phyloP scores from a whole-genome alignment of 2,797 vertebrate genomes.

The Chaetodon trifasciatus region DNA sequence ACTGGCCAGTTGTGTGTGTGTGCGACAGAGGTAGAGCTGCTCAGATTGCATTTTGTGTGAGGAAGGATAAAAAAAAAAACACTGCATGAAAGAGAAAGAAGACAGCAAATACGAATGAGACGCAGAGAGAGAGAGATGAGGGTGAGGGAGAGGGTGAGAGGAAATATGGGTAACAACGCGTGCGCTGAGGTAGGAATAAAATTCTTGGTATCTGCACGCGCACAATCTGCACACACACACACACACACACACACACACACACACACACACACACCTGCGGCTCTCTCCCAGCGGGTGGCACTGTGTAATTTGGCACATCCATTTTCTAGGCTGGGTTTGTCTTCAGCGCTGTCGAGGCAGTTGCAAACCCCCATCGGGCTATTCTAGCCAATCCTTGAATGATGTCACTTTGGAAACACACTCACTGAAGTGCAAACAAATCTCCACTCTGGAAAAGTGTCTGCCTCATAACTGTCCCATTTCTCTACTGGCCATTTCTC shows the following conservation, averaged over 20 bases:
- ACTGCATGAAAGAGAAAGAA: conserved; percentile 21
- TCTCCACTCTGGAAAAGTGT: conserved; percentile 45
- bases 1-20: conserved; percentile 29
- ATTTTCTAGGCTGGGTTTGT: conserved; percentile 77
- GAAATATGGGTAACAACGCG: conserved; percentile 63
- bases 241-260: conserved; percentile 40
- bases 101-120: conserved; percentile 42
- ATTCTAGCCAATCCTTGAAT: conserved; percentile 66
- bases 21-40: conserved; percentile 47
- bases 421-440: conserved; percentile 71
- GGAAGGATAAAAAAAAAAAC: conserved; percentile 28
- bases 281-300: conserved; percentile 76
- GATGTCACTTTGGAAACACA: conserved; percentile 71
- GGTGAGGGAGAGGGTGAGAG: conserved; percentile 41
- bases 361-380: conserved; percentile 70
- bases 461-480: conserved; percentile 42
- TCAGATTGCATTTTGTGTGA: conserved; percentile 37
- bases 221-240: conserved; percentile 18
- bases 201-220: conserved; percentile 51
- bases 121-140: conserved; percentile 46
- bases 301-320: conserved; percentile 83
- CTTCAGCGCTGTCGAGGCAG: conserved; percentile 72
- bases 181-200: conserved; percentile 58
- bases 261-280: conserved; percentile 64
- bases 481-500: conserved; percentile 9